Evolutionary conservation across 2,113 vertebrate genomes (phyloP), one percentile per base, ranked within the genome.

Genomic region (Protobothrops mucrosquamatus): DNA sequence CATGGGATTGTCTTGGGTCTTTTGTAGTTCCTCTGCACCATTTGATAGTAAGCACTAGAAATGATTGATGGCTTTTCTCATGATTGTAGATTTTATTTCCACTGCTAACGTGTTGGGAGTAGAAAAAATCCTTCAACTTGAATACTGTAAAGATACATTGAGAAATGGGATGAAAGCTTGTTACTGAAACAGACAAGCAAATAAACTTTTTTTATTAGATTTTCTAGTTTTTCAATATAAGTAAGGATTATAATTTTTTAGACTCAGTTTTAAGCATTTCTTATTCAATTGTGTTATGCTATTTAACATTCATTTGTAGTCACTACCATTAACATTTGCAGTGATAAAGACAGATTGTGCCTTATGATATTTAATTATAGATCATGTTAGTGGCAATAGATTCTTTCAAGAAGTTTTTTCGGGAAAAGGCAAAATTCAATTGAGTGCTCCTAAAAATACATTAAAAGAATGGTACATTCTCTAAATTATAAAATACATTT

Each of bases 261-360:
- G 48, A 29, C 23, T 89, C 26, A 11, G 22, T 92, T 92, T 92
- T 89, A 85, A 92, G 56, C 24, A 34, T 93, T 93, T 86, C 81
- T 89, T 39, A 90, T 92, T 87, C 56, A 64, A 91, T 48, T 39
- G 5, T 89, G 86, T 92, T 57, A 55, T 89, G 93, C 69, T 54
- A 34, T 86, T 92, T 90, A 57, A 69, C 15, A 85, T 56, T 92
- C 74, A 87, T 69, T 92, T 90, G 74, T 39, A 56, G 51, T 61
- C 88, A 91, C 91, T 14, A n/a, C 69, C 85, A 91, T 93, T 93
- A 89, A 89, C 87, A 48, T 93, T 92, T 93, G 52, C 93, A 92
- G 69, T 89, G 61, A 93, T 91, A 85, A 91, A 86, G 91, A 92
- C 87, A 93, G 87, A 93, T 86, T 61, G 15, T n/a, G 52, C 56